Evolutionary conservation across 2,113 vertebrate species (phyloP), one percentile per base, ranked within the genome.

Genomic region (Pitta sordida): DNA sequence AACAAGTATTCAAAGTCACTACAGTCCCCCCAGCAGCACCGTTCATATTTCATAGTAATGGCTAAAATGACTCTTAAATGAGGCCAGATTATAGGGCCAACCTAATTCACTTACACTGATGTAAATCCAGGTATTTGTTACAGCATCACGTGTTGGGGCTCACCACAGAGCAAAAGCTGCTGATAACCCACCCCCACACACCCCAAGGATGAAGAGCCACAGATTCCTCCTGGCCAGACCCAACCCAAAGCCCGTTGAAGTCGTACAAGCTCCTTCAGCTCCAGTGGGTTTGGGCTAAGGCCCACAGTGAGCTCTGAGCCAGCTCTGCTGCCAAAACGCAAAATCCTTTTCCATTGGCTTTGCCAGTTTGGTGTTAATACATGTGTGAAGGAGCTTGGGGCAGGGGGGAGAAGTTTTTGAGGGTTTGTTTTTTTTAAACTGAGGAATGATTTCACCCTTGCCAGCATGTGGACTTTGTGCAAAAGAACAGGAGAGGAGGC

Each of bases 311-410:
- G 75, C 19, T 2, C 79, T 83, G 65, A 86, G 85, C 75, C 93
- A 91, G n/a, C 36, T 88, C 90, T 59, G 78, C 90, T 96, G 94
- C 95, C 95, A 96, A 88, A 96, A 94, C 86, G 1, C 95, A 96
- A 96, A 96, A 94, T 92, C 91, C 90, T 95, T 96, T 96, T 94
- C 96, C 95, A 90, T 63, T 86, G 75, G 68, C 84, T 88, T 86
- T 95, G 94, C 95, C 96, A 96, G 96, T 96, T 94, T 96, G 94
- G 95, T 94, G 94, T 88, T 94, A 94, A 93, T 80, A 88, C 71
- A 91, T 86, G 94, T 96, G 95, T 94, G 94, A 96, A 96, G 93
- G 85, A 94, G 82, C 48, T 76, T 65, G 88, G 26, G 65, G 56
- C 6, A 8, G 41, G 29, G 27, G n/a, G 48, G 64, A 19, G 17